Conservation (phyloP, 2,888 invertebrate species). For the Hypercompe scribonia region DNA sequence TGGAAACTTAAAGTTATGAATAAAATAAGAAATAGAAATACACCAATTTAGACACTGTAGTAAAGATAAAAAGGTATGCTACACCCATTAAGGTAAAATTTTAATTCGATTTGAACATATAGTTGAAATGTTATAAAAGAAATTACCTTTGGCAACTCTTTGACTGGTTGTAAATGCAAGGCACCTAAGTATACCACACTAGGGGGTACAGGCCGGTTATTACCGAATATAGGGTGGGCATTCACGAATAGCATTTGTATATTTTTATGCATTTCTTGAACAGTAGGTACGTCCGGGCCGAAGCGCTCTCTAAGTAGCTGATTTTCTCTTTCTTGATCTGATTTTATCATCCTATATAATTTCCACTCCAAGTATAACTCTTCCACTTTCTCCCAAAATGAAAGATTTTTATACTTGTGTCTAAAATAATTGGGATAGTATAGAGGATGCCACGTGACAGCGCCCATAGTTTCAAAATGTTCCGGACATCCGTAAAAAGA, state of each 20-base stretch:
- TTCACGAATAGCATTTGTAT: conserved; percentile 58
- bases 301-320: conserved; percentile 46
- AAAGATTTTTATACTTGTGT: conserved; percentile 39
- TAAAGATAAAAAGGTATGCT: no score
- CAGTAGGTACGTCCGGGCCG: conserved; percentile 48
- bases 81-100: no score
- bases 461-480: conserved; percentile 48
- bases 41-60: neutral
- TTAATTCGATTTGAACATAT: neutral
- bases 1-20: neutral
- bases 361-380: conserved; percentile 45
- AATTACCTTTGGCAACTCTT: conserved; percentile 54
- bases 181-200: conserved; percentile 55
- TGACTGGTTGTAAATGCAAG: conserved; percentile 50
- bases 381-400: conserved; percentile 42
- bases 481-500: conserved; percentile 47
- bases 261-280: conserved; percentile 51
- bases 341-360: conserved; percentile 23
- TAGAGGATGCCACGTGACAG: conserved; percentile 48
- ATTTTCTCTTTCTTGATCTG: conserved; percentile 38
- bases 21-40: neutral
- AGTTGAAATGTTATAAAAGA: neutral
- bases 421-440: conserved; percentile 45
- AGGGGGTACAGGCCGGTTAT: conserved; percentile 59
- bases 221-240: conserved; percentile 51